Base-by-base conservation (phyloP, 2,888 invertebrate species). In the Bedellia somnulentella region DNA sequence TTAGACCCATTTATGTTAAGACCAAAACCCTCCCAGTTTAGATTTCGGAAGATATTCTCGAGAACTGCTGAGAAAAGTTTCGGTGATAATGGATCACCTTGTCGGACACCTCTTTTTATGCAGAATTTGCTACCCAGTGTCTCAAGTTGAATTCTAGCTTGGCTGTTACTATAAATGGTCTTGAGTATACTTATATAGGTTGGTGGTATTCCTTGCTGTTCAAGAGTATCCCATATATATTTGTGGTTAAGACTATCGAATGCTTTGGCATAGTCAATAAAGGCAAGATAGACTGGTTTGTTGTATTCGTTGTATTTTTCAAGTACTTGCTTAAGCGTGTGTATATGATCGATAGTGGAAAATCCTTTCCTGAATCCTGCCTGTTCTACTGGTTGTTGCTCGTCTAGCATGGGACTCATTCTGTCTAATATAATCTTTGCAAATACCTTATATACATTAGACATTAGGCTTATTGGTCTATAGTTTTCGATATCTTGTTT, bases 381-480 rank as follows among this genome's bases (percentile, higher is more conserved):
- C 27, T 42, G 41, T 29, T 43, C 43, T 5, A 6, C 36, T 4
- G 42, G 41, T 29, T 43, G 40, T 8, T 39, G 29, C 26, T 37
- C 37, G 12, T 45, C 43, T 5, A 42, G 10, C 3, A 11, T n/a
- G n/a, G n/a, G n/a, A n/a, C n/a, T n/a, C n/a, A n/a, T n/a, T n/a
- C n/a, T n/a, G n/a, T n/a, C n/a, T n/a, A 17, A 9, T 29, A 33
- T 18, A 39, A 40, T 29, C 18, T 40, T 38, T 1, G 41, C 35
- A 22, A 42, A 41, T 10, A 38, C 31, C 31, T 43, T 40, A 16
- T 43, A 40, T n/a, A n/a, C n/a, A n/a, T n/a, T n/a, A n/a, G n/a
- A n/a, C n/a, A n/a, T n/a, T n/a, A n/a, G n/a, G n/a, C n/a, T n/a
- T n/a, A n/a, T n/a, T n/a, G n/a, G n/a, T n/a, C n/a, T n/a, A n/a